Evolutionary conservation across 2,888 invertebrate genomes (phyloP), one percentile per base, ranked within the genome.

Genomic region (Tipula helvola): DNA sequence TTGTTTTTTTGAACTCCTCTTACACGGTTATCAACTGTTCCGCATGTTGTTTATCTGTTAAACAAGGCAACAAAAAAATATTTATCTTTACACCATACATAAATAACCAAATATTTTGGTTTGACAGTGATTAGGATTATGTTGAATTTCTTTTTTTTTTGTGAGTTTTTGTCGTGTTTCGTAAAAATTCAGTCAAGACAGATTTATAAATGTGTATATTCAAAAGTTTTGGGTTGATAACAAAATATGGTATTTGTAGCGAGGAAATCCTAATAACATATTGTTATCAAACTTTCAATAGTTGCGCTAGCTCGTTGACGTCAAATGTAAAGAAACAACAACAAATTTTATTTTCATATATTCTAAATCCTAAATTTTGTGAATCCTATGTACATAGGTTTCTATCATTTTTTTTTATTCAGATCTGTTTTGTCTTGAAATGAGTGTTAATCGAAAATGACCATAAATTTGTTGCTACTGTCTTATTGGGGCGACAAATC

Each of bases 41-140:
- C 28, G 28, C 28, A 57, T 57, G 18, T 57, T 57, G 10, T 71
- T 71, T 71, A 71, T 71, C 10, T 71, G 10, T 10, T 28, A 71
- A 71, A 28, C 8, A 71, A 71, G 28, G 28, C 1, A 28, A 28
- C 28, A 2, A 28, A 71, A 57, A 28, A 71, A 71, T 28, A 71
- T 71, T 71, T 71, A 71, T 71, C 52, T 52, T n/a, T n/a, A 71
- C 52, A 44, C 10, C 10, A 52, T 52, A 16, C 39, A 71, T 71
- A 28, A 18, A 8, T 28, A 71, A 28, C 71, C 28, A 71, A 71
- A 71, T 71, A 28, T 28, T 28, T 28, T 71, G 71, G 71, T 71
- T 71, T 71, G 71, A 71, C 71, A 71, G 71, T 71, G 71, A 71
- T 71, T 71, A 71, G 71, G 71, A 71, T 71, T 71, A 71, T 71